phyloP scores from a whole-genome alignment of 2,797 vertebrate species.

The Bryconaethiops microstoma region DNA sequence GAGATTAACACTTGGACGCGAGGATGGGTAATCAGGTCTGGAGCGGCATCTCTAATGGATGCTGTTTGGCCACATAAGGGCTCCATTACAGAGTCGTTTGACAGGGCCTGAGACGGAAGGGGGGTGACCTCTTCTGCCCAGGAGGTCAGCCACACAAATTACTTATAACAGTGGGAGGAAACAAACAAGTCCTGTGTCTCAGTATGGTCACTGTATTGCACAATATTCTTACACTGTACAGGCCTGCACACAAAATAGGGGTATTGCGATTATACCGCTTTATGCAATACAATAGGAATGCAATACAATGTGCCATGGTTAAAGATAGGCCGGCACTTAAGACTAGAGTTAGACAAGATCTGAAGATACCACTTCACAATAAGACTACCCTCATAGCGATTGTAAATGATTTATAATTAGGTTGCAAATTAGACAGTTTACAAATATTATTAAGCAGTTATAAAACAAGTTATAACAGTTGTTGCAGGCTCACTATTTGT shows the following conservation, averaged over 20 bases:
- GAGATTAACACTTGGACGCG: slow-evolving; percentile 45
- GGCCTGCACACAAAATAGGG: neutral
- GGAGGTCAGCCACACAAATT: slow-evolving; percentile 18
- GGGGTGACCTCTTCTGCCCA: slow-evolving; percentile 23
- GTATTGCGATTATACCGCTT: too few relatives aligned
- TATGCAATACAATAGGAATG: too few relatives aligned
- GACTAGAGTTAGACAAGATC: too few relatives aligned
- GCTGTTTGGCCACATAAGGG: neutral
- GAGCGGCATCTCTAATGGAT: slow-evolving; percentile 28
- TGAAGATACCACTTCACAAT: too few relatives aligned
- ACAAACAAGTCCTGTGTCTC: neutral
- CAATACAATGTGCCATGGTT: neutral
- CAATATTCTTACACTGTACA: neutral
- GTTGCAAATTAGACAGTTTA: too few relatives aligned
- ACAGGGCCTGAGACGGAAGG: neutral
- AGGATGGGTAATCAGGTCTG: slow-evolving; percentile 33
- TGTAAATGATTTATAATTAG: too few relatives aligned
- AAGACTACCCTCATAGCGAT: too few relatives aligned
- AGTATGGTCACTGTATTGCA: neutral
- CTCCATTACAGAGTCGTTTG: slow-evolving; percentile 10
- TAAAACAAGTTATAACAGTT: too few relatives aligned
- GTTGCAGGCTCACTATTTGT: too few relatives aligned
- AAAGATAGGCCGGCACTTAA: neutral
- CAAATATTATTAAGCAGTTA: too few relatives aligned
- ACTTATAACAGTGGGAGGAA: neutral